Percentiles rank a stretch among this genome's conserved stretches.
Evolutionary conservation across 1,140 invertebrate species (phyloP).

Genomic region (Lepeophtheirus salmonis): DNA sequence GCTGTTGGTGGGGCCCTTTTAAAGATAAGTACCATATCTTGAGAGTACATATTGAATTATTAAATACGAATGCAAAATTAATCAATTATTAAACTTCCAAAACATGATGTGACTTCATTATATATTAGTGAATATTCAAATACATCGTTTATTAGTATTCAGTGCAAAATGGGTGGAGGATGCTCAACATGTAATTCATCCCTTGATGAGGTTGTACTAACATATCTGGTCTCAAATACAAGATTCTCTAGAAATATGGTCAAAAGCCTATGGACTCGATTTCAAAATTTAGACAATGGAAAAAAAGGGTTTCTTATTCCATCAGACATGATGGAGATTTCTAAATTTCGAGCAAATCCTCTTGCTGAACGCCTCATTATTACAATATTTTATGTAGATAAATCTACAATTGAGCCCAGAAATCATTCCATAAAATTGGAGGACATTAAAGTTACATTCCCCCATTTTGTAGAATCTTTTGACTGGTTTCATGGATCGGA

Average conservation of each 20-base stretch:
- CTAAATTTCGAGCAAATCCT: background rate
- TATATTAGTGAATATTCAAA: background rate
- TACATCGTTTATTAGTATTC: background rate
- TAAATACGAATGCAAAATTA: background rate
- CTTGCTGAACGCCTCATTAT: background rate
- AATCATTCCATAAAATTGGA: background rate
- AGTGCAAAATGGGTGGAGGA: background rate
- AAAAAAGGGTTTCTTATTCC: background rate
- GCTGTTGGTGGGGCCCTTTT: no score
- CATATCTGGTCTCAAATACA: background rate
- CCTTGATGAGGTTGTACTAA: background rate
- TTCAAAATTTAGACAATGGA: background rate
- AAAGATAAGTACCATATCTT: no score
- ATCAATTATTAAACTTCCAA: background rate
- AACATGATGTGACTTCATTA: background rate
- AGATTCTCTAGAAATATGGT: background rate
- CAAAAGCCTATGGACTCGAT: background rate
- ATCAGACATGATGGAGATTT: background rate
- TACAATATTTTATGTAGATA: background rate
- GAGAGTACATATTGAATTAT: background rate
- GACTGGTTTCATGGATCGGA: background rate
- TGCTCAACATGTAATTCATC: background rate
- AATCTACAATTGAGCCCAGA: background rate
- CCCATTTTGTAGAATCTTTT: background rate
- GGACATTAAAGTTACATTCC: background rate